These are phyloP conservation scores for Drosophila prolongata DNA, from an alignment of 2,888 invertebrate genomes.

Conservation along the genomic window DNA sequence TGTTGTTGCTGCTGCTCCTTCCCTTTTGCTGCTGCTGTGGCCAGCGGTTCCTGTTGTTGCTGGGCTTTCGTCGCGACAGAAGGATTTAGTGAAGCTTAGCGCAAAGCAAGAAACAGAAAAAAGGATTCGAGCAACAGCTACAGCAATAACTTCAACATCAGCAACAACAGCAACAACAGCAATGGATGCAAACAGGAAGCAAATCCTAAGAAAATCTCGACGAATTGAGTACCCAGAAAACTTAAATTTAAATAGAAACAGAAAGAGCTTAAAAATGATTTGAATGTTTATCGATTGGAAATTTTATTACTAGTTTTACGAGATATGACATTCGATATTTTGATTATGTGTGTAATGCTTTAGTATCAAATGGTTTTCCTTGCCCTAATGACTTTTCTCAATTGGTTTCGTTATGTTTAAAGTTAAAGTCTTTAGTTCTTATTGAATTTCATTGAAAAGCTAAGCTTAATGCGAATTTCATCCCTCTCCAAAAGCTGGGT, in stretches of 20 bases:
- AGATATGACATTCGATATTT: too few relatives aligned
- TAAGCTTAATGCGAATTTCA: too few relatives aligned
- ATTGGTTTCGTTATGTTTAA: too few relatives aligned
- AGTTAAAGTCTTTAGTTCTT: too few relatives aligned
- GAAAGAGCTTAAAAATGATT: too few relatives aligned
- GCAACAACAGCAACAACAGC: slow-evolving; percentile 8
- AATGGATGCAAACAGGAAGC: slow-evolving; percentile 12
- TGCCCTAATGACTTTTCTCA: too few relatives aligned
- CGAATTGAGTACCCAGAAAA: slow-evolving; percentile 18
- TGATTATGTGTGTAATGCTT: too few relatives aligned
- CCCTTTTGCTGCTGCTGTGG: slow-evolving; percentile 42
- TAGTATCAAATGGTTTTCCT: too few relatives aligned
- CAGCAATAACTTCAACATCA: background rate
- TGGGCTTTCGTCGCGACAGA: slow-evolving; percentile 62
- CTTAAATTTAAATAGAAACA: background rate
- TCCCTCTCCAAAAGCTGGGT: slow-evolving; percentile 23
- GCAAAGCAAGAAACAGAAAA: slow-evolving; percentile 47
- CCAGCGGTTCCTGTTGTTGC: slow-evolving; percentile 32
- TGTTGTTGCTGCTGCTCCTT: slow-evolving; percentile 9
- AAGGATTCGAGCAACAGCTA: slow-evolving; percentile 13
- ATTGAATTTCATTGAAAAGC: too few relatives aligned
- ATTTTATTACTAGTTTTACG: too few relatives aligned
- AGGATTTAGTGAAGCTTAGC: slow-evolving; percentile 72
- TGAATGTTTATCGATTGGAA: too few relatives aligned
- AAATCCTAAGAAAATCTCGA: slow-evolving; percentile 13